These are phyloP conservation scores for Microctonus aethiopoides DNA, from an alignment of 2,888 invertebrate genomes.

Conservation along the genomic window DNA sequence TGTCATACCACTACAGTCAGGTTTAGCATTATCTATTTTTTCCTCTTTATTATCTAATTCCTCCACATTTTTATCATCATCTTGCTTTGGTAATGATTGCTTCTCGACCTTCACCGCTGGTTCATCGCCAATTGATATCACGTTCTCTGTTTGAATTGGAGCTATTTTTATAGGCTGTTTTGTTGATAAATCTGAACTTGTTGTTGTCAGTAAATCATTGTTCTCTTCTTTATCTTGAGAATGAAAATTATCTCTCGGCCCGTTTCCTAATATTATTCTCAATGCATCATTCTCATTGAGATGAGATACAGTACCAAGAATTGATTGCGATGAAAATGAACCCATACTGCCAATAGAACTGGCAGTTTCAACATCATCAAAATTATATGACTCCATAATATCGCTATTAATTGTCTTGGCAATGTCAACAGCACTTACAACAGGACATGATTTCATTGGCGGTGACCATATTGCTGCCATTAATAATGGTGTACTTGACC, in stretches of 20 bases:
- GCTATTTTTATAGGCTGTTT: slow-evolving; percentile 27
- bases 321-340: slow-evolving; percentile 59
- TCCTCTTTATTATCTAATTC: slow-evolving; percentile 33
- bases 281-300: slow-evolving; percentile 80
- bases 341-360: slow-evolving; percentile 63
- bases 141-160: neutral
- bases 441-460: slow-evolving; percentile 80
- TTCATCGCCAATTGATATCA: slow-evolving; percentile 3
- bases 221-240: slow-evolving; percentile 23
- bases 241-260: slow-evolving; percentile 4
- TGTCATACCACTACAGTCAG: slow-evolving; percentile 46
- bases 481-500: slow-evolving; percentile 86
- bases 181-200: neutral
- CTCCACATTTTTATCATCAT: slow-evolving; percentile 4
- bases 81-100: too few species aligned
- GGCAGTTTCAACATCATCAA: slow-evolving; percentile 59
- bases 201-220: slow-evolving; percentile 5
- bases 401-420: slow-evolving; percentile 73
- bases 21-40: slow-evolving; percentile 36
- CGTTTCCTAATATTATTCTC: slow-evolving; percentile 72
- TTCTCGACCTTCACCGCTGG: neutral
- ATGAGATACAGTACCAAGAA: slow-evolving; percentile 52
- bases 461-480: slow-evolving; percentile 89
- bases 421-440: slow-evolving; percentile 81
- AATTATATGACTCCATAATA: slow-evolving; percentile 44